Percentiles rank a stretch among this genome's conserved stretches.
These are phyloP conservation scores for Cosmorhoe ocellata DNA, from an alignment of 2,888 invertebrate genomes.

Conservation along the genomic window DNA sequence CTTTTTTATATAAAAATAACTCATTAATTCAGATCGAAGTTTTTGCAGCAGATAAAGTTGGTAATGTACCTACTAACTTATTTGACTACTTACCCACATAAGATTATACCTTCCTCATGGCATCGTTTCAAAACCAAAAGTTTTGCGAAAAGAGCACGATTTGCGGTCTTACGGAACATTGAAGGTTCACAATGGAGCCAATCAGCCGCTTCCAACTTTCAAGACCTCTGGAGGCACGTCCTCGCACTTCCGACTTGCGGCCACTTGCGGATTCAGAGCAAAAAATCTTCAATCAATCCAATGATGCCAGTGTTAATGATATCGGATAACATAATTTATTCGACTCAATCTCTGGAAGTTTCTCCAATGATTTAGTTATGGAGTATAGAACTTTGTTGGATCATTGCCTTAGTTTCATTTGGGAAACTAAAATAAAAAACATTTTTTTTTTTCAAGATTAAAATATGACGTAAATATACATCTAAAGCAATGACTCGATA, in stretches of 20 bases:
- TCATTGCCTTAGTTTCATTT: constrained; percentile 8
- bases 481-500: too few species aligned
- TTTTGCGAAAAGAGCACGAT: constrained; percentile 53
- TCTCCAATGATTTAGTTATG: constrained; percentile 35
- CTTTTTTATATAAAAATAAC: too few species aligned
- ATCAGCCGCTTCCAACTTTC: constrained; percentile 69
- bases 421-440: too few species aligned
- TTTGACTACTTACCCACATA: neutral
- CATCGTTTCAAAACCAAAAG: constrained; percentile 24
- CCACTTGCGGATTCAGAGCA: constrained; percentile 48
- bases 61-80: too few species aligned
- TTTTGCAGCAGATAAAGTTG: too few species aligned
- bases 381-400: constrained; percentile 24
- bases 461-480: too few species aligned
- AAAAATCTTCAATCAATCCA: constrained; percentile 52
- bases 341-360: constrained; percentile 35
- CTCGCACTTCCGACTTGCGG: constrained; percentile 59
- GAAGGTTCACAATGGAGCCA: constrained; percentile 73
- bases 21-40: too few species aligned
- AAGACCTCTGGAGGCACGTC: constrained; percentile 69
- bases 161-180: constrained; percentile 67
- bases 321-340: constrained; percentile 48
- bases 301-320: constrained; percentile 53
- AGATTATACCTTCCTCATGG: neutral
- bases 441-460: too few species aligned